Base-by-base conservation (phyloP, 2,797 vertebrate species). In the Channa striata region DNA sequence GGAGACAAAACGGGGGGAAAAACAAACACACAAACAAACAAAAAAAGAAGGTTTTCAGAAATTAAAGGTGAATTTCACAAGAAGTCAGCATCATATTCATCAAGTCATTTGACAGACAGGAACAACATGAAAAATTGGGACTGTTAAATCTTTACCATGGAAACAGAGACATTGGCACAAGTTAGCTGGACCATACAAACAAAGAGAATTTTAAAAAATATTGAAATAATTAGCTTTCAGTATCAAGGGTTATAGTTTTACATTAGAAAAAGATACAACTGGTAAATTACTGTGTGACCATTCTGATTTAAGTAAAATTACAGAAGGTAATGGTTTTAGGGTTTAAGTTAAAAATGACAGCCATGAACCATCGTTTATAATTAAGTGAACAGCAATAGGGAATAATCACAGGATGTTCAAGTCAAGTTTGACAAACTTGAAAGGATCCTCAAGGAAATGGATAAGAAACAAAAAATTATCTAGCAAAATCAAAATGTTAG, bases 1-100 rank as follows among this genome's bases (percentile, higher is more conserved):
- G 82, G 13, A 82, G 59, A 81, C 42, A 60, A 48, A 50, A 70
- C 20, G 25, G 48, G 67, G 17, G 53, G 39, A 25, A 7, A 4
- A 44, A 34, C 46, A 42, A 6, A n/a, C 14, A 6, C 19, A 16
- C 21, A 16, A 39, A 7, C 50, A n/a, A 9, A 64, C 5, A 34
- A 53, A 8, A 50, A 8, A 72, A 17, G 11, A 68, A 78, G 0
- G 56, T 66, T n/a, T 49, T 82, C 30, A 59, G 57, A 78, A 40
- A 74, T 11, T 56, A 60, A 3, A 30, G 40, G 34, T 61, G 33
- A 71, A 72, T 25, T 25, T 59, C 5, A 69, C n/a, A n/a, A 20
- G 20, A n/a, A 17, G 34, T 36, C 9, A 40, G n/a, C n/a, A n/a
- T n/a, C n/a, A n/a, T n/a, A n/a, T n/a, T n/a, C n/a, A n/a, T n/a